Evolutionary conservation across 1,140 invertebrate genomes (phyloP), one percentile per base, ranked within the genome.

Genomic region (Magallana ariakensis): DNA sequence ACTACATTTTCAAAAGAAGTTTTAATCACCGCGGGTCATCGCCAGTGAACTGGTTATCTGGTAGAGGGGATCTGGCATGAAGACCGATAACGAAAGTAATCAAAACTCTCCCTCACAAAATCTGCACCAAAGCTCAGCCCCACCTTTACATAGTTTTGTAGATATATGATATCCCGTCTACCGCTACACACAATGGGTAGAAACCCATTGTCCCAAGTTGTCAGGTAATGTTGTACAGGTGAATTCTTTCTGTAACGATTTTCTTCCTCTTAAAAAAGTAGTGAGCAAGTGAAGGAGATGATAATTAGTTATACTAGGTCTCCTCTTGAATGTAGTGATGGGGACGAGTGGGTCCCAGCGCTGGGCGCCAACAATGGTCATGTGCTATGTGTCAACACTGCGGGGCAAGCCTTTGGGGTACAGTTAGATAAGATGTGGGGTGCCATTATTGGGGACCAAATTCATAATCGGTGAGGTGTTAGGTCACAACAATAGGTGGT

Each of bases 1-100:
- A 26, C 19, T 9, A 11, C 33, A 10, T 26, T 75, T 75, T 75
- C 22, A 22, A 75, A 75, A 75, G 66, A 11, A 75, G 66, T 75
- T 75, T 70, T 75, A 75, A 75, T 75, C 66, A 26, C 19, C 10
- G 33, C 11, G 66, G 66, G 66, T 75, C 66, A 75, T 75, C 66
- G 22, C 66, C 15, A 10, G 22, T 75, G 66, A 75, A 75, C 66
- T 75, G 22, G 66, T 75, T 75, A 75, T 75, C 66, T 75, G 7
- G 66, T 22, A 8, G 66, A 10, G 22, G 66, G 13, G 66, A 75
- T 75, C 66, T 75, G 66, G 66, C 66, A 75, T 75, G 66, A 75
- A 75, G 33, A 75, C 66, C 66, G 66, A 75, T 75, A 75, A 75
- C 66, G 66, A 75, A 75, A 75, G 66, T 75, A 75, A 75, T 75